These are phyloP conservation scores for Ctenodactylus gundi DNA, from an alignment of 2,113 vertebrate species.

Conservation along the genomic window DNA sequence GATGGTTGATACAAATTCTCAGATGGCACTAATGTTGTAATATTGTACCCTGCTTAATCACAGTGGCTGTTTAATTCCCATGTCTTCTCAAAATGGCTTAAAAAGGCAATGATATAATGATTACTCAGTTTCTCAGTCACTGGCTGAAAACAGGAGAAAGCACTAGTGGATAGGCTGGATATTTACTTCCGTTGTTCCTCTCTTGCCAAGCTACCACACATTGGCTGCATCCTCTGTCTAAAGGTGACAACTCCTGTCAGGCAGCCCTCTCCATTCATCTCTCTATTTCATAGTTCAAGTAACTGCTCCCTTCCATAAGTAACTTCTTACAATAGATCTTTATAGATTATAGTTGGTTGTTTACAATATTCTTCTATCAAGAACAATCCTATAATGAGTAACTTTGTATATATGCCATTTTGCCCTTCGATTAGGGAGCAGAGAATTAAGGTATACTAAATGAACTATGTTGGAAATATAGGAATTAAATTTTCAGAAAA, in stretches of 20 bases:
- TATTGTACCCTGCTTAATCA: neutral
- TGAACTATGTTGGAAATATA: neutral
- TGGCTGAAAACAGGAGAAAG: neutral
- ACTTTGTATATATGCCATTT: neutral
- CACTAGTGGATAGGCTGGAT: neutral
- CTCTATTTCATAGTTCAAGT: neutral
- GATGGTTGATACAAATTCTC: neutral
- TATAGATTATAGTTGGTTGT: neutral
- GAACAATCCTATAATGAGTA: neutral
- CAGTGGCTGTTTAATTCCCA: neutral
- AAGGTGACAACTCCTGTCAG: neutral
- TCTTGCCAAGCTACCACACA: too few species aligned
- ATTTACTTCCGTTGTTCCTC: neutral
- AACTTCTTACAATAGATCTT: neutral
- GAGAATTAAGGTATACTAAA: neutral
- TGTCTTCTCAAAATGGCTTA: neutral
- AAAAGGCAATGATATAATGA: neutral
- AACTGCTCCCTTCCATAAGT: neutral
- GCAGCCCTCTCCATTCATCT: neutral
- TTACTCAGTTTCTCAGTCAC: neutral
- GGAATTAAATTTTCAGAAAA: neutral
- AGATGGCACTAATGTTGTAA: neutral
- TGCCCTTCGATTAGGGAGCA: neutral
- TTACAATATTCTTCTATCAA: neutral
- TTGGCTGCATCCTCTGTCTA: too few species aligned